phyloP scores from a whole-genome alignment of 92 coral and sea anemone species.

The Phenganax stokvisi region DNA sequence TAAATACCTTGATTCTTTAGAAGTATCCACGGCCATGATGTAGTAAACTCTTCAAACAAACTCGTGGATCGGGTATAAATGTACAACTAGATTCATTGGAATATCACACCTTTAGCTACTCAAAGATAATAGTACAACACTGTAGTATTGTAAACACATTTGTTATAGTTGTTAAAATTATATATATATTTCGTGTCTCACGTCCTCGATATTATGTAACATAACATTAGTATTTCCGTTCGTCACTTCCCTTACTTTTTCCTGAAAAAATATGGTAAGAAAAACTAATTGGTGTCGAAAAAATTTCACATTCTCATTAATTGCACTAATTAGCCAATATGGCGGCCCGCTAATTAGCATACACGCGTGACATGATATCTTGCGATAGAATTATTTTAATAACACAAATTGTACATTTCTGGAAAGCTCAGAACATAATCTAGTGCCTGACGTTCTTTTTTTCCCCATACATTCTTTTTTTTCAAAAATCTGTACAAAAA shows the following conservation, averaged over 20 bases:
- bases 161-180: no score
- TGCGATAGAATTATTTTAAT: not conserved
- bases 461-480: not conserved
- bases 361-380: slow-evolving; percentile 4
- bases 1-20: no score
- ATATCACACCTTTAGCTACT: no score
- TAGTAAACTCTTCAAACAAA: no score
- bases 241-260: not conserved
- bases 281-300: not conserved
- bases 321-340: slow-evolving; percentile 12
- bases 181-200: no score
- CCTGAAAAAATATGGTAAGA: not conserved
- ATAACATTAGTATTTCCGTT: no score
- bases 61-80: no score
- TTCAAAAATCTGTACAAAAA: not conserved
- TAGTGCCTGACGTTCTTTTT: not conserved
- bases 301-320: not conserved
- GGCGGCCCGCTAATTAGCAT: slow-evolving; percentile 9
- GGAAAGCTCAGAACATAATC: slow-evolving; percentile 1
- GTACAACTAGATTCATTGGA: no score
- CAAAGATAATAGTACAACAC: no score
- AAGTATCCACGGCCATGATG: no score
- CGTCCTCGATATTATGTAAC: no score
- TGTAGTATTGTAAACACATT: no score
- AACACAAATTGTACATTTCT: not conserved